These are phyloP conservation scores for Cephus cinctus DNA, from an alignment of 1,140 invertebrate species.

Conservation along the genomic window DNA sequence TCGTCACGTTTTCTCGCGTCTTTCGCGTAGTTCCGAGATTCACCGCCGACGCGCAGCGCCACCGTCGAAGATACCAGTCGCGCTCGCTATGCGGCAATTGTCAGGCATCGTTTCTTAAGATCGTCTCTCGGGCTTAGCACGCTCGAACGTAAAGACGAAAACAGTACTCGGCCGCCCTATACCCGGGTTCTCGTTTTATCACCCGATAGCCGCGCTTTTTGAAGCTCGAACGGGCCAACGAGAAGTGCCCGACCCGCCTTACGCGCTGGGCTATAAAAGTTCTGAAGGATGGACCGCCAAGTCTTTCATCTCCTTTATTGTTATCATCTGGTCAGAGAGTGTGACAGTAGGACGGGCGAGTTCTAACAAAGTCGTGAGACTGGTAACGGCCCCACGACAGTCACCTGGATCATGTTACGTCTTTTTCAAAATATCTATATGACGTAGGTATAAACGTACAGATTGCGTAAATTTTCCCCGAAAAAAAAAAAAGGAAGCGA, in stretches of 20 bases:
- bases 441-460: no score
- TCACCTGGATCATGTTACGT: no score
- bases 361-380: no score
- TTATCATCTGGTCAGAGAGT: conserved; percentile 29
- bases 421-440: no score
- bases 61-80: neutral
- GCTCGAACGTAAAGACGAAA: no score
- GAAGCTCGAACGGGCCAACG: neutral
- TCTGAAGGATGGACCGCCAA: neutral
- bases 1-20: neutral
- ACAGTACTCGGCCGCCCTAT: neutral
- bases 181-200: neutral
- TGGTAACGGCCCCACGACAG: no score
- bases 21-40: neutral
- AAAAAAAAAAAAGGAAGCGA: no score
- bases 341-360: conserved; percentile 13
- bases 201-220: neutral
- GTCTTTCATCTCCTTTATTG: conserved; percentile 26
- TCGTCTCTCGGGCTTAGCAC: no score
- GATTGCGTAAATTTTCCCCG: no score
- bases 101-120: no score
- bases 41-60: neutral
- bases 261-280: conserved; percentile 1
- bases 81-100: neutral
- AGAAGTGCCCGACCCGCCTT: neutral